Base-by-base conservation (phyloP, 2,113 vertebrate species). In the Ancistrus triradiatus region DNA sequence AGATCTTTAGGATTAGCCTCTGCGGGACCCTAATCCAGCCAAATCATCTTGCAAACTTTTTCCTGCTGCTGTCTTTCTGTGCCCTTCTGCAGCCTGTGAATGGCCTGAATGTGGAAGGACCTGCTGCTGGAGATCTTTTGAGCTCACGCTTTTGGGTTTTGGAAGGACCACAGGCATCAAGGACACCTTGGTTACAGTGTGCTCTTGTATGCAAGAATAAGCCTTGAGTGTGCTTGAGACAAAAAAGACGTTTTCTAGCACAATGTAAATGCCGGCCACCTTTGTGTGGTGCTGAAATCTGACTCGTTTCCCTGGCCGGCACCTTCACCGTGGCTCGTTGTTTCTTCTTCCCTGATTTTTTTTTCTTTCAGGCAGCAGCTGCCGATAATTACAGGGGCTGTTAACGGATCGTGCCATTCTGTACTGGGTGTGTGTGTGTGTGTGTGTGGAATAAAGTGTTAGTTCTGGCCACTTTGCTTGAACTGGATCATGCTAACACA, bases 371-470 rank as follows among this genome's bases (percentile, higher is more conserved):
- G 65, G 69, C 37, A 71, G 78, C 85, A 87, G 87, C 84, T 86
- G 85, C 76, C 72, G 75, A 66, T 85, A 86, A 87, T 86, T 86
- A 89, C 80, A 81, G 77, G 77, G 81, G 63, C 56, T 68, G 79
- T 81, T 69, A 70, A 75, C 66, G 62, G 69, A 77, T 78, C 75
- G 70, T 69, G 65, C 77, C 72, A 64, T 66, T 58, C 66, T 70
- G 66, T 73, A 66, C 53, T 68, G 43, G 22, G 2, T 15, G 24
- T 4, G 31, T 62, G 72, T n/a, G n/a, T n/a, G 77, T 66, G 59
- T 51, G 72, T 42, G 63, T 46, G 46, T 17, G 2, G 6, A 70
- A 63, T 67, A 78, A 43, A 76, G 59, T 31, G 37, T 43, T 50
- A 28, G 28, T 40, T 31, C 63, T 59, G 71, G 38, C 56, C 63